Evolutionary conservation across 2,888 invertebrate species (phyloP), one percentile per base, ranked within the genome.

Genomic region (Clostera curtula): DNA sequence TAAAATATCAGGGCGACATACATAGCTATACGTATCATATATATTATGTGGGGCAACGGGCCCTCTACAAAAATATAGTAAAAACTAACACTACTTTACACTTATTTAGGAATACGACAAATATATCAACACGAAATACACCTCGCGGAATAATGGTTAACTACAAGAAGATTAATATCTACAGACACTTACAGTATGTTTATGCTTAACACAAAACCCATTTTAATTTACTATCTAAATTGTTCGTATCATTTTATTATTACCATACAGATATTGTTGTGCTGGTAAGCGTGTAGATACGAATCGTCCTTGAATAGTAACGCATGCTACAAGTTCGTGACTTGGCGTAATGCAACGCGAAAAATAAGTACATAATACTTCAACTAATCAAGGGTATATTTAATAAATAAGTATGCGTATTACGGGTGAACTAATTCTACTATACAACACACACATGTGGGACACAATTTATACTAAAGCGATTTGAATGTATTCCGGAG

Each of bases 61-160:
- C 42, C 55, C 56, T 47, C 54, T 51, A 51, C 44, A 55, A 56
- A 62, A 59, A 38, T 29, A 40, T 38, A 37, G 31, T 56, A 52
- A 49, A 32, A 48, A 45, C 61, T 71, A 69, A 55, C 49, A n/a
- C 70, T 74, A 75, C 59, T 69, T 70, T 73, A 74, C 71, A 73
- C 57, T 67, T 67, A 73, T 66, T 65, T 69, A 73, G 73, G 72
- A 74, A 76, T 73, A 72, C 58, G 59, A 63, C 49, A 52, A 62
- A 56, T 46, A 48, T 60, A 56, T 64, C 57, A 58, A 65, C 64
- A 61, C 62, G 57, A 59, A 56, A 52, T 50, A 56, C 52, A 56
- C 43, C 44, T 47, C 43, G 46, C 50, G 46, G 55, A 55, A 44
- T 47, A 20, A 36, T 37, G 36, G 19, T 12, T 17, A 12, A 17